Conservation (phyloP, 2,797 vertebrate species). For the Lithobates pipiens region DNA sequence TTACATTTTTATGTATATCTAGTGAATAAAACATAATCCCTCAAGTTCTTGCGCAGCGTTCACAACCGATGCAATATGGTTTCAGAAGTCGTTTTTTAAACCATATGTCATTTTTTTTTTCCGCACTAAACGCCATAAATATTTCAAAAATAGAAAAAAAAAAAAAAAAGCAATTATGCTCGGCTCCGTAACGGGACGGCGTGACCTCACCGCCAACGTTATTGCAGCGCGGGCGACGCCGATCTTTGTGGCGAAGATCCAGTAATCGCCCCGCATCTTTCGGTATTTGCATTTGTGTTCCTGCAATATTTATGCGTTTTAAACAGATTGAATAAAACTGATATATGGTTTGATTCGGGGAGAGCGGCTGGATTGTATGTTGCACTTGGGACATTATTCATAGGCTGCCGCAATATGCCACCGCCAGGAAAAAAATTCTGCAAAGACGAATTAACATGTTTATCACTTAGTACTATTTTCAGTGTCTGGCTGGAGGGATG, state of each 20-base stretch:
- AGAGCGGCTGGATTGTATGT: conserved; percentile 5
- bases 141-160: conserved; percentile 37
- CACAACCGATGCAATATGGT: background rate
- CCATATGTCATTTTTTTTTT: conserved; percentile 32
- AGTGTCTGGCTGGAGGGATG: conserved; percentile 31
- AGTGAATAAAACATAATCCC: background rate
- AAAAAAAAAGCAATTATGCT: conserved; percentile 41
- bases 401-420: conserved; percentile 25
- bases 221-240: background rate
- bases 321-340: conserved; percentile 50
- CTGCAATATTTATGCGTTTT: conserved; percentile 54
- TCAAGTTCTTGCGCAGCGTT: background rate
- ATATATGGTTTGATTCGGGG: conserved; percentile 33
- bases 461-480: conserved; percentile 35
- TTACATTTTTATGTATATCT: conserved; percentile 1
- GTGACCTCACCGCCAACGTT: background rate
- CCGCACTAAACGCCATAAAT: conserved; percentile 28
- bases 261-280: background rate
- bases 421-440: conserved; percentile 17
- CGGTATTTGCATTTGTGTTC: conserved; percentile 39
- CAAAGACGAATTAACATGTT: conserved; percentile 54
- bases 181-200: background rate
- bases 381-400: conserved; percentile 44
- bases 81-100: background rate
- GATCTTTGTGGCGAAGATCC: background rate